These are phyloP conservation scores for Eurytoma californica DNA, from an alignment of 2,888 invertebrate genomes.

Conservation along the genomic window DNA sequence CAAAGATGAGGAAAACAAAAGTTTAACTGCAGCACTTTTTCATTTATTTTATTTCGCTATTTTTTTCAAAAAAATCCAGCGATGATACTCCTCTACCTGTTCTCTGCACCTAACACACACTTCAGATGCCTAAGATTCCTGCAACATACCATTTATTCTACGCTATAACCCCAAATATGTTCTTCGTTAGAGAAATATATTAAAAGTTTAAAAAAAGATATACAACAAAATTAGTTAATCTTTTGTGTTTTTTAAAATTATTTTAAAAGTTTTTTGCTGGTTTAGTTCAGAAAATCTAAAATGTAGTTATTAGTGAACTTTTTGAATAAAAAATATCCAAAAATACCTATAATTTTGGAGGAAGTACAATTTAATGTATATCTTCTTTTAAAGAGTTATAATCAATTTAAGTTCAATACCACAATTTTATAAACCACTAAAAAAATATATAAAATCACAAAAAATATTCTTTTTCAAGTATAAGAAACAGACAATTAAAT, in stretches of 20 bases:
- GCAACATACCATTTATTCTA: constrained; percentile 70
- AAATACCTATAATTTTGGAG: too few species aligned
- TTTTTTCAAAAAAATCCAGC: constrained; percentile 58
- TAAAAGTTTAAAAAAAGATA: constrained; percentile 15
- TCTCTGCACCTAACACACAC: constrained; percentile 68
- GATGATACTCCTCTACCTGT: constrained; percentile 59
- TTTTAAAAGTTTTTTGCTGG: too few species aligned
- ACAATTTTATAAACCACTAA: too few species aligned
- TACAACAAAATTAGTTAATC: constrained; percentile 18
- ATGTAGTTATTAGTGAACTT: too few species aligned
- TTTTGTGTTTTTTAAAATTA: background rate
- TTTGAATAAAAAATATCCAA: too few species aligned
- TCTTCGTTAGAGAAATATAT: constrained; percentile 15
- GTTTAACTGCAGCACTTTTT: constrained; percentile 55
- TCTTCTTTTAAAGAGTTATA: too few species aligned
- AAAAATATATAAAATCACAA: too few species aligned
- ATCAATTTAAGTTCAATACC: too few species aligned
- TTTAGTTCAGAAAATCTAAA: too few species aligned
- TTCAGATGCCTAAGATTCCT: constrained; percentile 66
- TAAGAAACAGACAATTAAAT: too few species aligned
- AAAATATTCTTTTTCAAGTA: too few species aligned
- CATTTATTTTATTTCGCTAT: constrained; percentile 51
- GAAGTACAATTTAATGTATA: too few species aligned
- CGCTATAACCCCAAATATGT: constrained; percentile 61
- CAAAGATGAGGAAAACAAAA: constrained; percentile 57